A percentile compares a stretch with the other conserved stretches of the same genome.
Conservation (phyloP, 2,888 invertebrate genomes). For the Thereva unica region DNA sequence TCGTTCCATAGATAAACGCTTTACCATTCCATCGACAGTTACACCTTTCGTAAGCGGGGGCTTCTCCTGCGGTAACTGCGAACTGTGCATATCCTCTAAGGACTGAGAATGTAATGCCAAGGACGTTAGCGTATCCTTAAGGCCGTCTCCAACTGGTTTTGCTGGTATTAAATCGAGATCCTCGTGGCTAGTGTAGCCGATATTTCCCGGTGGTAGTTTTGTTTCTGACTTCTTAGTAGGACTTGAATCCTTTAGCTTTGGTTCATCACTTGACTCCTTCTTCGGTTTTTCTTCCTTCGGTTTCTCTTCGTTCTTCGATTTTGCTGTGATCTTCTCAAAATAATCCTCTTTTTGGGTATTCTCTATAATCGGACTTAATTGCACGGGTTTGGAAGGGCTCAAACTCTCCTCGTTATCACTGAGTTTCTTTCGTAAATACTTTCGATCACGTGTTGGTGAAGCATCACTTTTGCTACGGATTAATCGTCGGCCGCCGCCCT, state of each 20-base stretch:
- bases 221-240: constrained; percentile 46
- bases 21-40: constrained; percentile 77
- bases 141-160: constrained; percentile 57
- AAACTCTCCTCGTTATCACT: constrained; percentile 65
- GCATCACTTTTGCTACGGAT: constrained; percentile 69
- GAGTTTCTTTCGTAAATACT: constrained; percentile 60
- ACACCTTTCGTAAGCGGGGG: constrained; percentile 71
- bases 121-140: constrained; percentile 51
- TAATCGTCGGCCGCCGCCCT: constrained; percentile 60
- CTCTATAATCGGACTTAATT: constrained; percentile 80
- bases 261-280: constrained; percentile 48
- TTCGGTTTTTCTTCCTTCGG: not conserved
- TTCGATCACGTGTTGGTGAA: constrained; percentile 56
- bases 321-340: constrained; percentile 56
- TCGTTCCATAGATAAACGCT: constrained; percentile 73
- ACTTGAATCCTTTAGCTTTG: constrained; percentile 49
- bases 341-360: constrained; percentile 73
- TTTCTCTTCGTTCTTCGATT: constrained; percentile 4
- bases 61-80: constrained; percentile 71
- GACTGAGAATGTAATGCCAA: constrained; percentile 51
- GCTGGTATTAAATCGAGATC: constrained; percentile 57
- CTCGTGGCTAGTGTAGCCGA: constrained; percentile 61
- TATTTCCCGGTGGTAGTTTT: constrained; percentile 55
- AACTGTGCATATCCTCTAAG: constrained; percentile 69
- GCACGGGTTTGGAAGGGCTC: constrained; percentile 63